Conservation (phyloP, 2,888 invertebrate species). For the Limenitis camilla region DNA sequence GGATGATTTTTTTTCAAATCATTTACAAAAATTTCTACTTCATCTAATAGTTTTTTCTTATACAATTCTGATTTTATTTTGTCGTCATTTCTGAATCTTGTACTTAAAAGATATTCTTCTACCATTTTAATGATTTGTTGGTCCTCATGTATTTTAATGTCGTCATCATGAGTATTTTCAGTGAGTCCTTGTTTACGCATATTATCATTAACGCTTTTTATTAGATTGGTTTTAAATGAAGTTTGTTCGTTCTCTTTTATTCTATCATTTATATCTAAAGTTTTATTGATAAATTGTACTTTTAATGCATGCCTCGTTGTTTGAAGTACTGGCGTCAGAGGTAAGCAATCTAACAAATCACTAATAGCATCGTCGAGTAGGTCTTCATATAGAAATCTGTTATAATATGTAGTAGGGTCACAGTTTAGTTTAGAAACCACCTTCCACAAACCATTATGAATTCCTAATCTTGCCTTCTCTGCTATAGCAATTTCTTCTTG, state of each 20-base stretch:
- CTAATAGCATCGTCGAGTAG: conserved; percentile 51
- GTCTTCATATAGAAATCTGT: conserved; percentile 46
- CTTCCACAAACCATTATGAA: conserved; percentile 48
- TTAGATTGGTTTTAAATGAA: conserved; percentile 41
- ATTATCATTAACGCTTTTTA: conserved; percentile 35
- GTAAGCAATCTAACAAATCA: conserved; percentile 39
- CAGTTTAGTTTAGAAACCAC: conserved; percentile 42
- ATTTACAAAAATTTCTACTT: conserved; percentile 35
- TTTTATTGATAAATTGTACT: conserved; percentile 41
- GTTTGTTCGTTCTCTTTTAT: conserved; percentile 29
- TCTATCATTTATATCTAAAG: conserved; percentile 33
- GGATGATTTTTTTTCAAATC: conserved; percentile 36
- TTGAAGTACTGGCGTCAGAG: conserved; percentile 38
- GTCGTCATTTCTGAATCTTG: conserved; percentile 39
- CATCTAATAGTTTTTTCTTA: conserved; percentile 38
- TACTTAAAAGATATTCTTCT: conserved; percentile 43
- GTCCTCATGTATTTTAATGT: conserved; percentile 35
- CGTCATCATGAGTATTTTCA: conserved; percentile 20
- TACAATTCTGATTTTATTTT: conserved; percentile 38
- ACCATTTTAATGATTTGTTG: conserved; percentile 37
- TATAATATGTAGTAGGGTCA: conserved; percentile 35
- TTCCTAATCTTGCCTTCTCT: conserved; percentile 36
- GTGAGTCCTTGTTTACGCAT: conserved; percentile 28
- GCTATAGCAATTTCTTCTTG: conserved; percentile 29
- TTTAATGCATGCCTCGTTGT: conserved; percentile 37